phyloP scores from a whole-genome alignment of 1,140 invertebrate genomes.

The Melitaea cinxia region DNA sequence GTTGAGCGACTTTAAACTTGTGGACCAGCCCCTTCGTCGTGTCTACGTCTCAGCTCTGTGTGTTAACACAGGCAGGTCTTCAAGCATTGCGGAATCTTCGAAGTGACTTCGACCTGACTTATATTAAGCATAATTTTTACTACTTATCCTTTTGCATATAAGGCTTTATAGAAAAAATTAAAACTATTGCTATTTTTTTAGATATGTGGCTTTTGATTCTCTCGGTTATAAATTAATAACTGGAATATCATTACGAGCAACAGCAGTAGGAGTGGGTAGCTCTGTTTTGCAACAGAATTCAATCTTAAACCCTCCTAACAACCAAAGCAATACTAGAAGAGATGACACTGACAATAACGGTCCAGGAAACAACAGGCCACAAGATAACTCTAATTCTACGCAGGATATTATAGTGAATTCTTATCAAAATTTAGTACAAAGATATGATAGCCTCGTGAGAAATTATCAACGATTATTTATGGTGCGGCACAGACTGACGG shows the following conservation, averaged over 20 bases:
- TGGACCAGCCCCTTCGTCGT: too few relatives aligned
- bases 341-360: constrained; percentile 53
- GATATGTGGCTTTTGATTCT: constrained; percentile 93
- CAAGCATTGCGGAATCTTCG: too few relatives aligned
- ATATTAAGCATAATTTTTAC: too few relatives aligned
- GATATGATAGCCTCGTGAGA: constrained; percentile 77
- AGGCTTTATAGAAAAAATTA: neutral
- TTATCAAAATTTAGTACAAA: constrained; percentile 76
- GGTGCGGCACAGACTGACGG: constrained; percentile 68
- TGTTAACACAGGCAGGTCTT: too few relatives aligned
- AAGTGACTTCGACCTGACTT: too few relatives aligned
- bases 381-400: constrained; percentile 51
- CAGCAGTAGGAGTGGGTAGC: constrained; percentile 33
- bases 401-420: constrained; percentile 76
- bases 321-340: constrained; percentile 42
- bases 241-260: constrained; percentile 85
- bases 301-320: constrained; percentile 30
- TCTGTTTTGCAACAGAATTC: constrained; percentile 47
- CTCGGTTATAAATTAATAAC: constrained; percentile 92
- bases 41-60: too few relatives aligned
- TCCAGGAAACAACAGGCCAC: constrained; percentile 39
- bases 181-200: constrained; percentile 53
- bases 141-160: too few relatives aligned
- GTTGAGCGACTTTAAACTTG: too few relatives aligned
- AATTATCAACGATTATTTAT: constrained; percentile 76